Evolutionary conservation across 2,888 invertebrate genomes (phyloP).

Genomic region (Amorpha juglandis): DNA sequence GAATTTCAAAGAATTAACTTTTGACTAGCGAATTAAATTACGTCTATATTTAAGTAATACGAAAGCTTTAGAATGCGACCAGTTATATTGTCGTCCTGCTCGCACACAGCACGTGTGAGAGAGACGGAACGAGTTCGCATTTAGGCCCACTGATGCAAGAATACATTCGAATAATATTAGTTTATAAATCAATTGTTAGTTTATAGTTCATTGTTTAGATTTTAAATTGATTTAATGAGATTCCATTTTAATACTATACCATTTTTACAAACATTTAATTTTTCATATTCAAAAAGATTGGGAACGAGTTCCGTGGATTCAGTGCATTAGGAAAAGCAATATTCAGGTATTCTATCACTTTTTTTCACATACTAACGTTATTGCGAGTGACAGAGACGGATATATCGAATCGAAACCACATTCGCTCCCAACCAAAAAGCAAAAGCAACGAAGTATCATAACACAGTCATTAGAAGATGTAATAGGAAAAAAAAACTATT

Average conservation of each 20-base stretch:
- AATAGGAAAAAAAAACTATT: background rate
- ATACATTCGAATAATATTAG: constrained; percentile 33
- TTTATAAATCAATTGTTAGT: constrained; percentile 38
- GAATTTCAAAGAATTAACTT: constrained; percentile 61
- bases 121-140: constrained; percentile 34
- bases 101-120: constrained; percentile 40
- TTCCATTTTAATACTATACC: constrained; percentile 47
- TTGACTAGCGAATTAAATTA: constrained; percentile 81
- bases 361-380: background rate
- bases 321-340: background rate
- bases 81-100: constrained; percentile 35
- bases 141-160: constrained; percentile 38
- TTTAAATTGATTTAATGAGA: constrained; percentile 39
- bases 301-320: background rate
- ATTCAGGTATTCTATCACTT: background rate
- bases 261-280: constrained; percentile 23
- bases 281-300: constrained; percentile 5
- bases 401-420: background rate
- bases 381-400: constrained; percentile 1
- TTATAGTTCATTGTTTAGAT: constrained; percentile 36
- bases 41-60: constrained; percentile 72
- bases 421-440: constrained; percentile 9
- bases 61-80: constrained; percentile 58
- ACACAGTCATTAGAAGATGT: constrained; percentile 4
- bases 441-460: constrained; percentile 4